Base-by-base conservation (phyloP, 2,113 vertebrate genomes). In the Chionomys nivalis region DNA sequence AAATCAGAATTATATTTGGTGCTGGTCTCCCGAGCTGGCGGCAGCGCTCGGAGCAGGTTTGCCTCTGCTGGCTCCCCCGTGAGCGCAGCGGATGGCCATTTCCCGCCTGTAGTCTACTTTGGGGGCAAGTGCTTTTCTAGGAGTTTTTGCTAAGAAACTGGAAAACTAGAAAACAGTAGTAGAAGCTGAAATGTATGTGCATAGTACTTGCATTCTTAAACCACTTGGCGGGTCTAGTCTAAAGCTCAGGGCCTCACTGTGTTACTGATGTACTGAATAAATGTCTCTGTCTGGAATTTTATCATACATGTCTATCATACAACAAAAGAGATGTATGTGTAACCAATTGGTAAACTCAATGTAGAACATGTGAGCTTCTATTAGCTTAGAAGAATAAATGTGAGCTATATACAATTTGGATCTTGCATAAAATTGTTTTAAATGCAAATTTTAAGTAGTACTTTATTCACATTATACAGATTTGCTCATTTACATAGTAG, bases 121-220 rank as follows among this genome's bases (percentile, higher is more conserved):
- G 21, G 19, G 26, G 23, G 70, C 81, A 87, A 87, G 87, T 75
- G 31, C 78, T 92, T 87, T 92, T 91, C 78, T 94, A 73, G 42
- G 24, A 31, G 3, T 89, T 87, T 92, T 94, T 88, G 68, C 82
- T 94, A 98, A 96, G 94, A 91, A 95, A 96, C 89, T 89, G 47
- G 90, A 92, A 88, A 91, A 94, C 73, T 94, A 91, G 68, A 94
- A 93, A 94, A 92, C 87, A 42, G 79, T 93, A 90, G 76, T 88
- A 93, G 72, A 97, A 96, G 92, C 79, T 3, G 52, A 93, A 94
- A 77, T 70, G 63, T 82, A 26, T 88, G 12, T 93, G 28, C n/a
- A 83, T 39, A 79, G 24, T 89, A 44, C 76, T 94, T 92, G 36
- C 12, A 49, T 90, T 96, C 75, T 90, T 96, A 92, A 97, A 75